phyloP scores from a whole-genome alignment of 2,888 invertebrate genomes.

The Troides helena region DNA sequence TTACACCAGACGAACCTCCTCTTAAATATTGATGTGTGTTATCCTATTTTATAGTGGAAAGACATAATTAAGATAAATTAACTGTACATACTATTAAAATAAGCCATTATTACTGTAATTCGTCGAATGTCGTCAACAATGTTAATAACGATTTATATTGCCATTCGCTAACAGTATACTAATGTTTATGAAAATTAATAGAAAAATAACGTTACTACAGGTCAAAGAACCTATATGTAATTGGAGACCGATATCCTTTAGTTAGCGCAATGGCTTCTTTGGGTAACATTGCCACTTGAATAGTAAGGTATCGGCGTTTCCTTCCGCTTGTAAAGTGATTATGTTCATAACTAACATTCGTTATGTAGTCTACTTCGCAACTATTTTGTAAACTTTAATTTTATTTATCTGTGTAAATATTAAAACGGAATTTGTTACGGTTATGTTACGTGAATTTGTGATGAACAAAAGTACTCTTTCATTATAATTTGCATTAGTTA shows the following conservation, averaged over 20 bases:
- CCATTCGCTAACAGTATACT: background rate
- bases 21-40: too few relatives aligned
- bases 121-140: background rate
- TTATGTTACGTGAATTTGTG: background rate
- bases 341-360: background rate
- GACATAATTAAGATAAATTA: background rate
- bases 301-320: constrained; percentile 1
- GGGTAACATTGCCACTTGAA: background rate
- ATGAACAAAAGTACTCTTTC: constrained; percentile 18
- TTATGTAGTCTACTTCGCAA: background rate
- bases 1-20: too few relatives aligned
- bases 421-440: constrained; percentile 2
- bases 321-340: constrained; percentile 6
- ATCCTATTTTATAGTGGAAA: background rate
- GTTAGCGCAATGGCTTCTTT: constrained; percentile 2
- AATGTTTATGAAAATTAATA: constrained; percentile 2
- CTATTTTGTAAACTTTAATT: background rate
- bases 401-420: background rate
- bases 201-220: background rate
- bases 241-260: background rate
- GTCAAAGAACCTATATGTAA: constrained; percentile 12
- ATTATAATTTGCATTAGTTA: constrained; percentile 25
- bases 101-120: background rate
- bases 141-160: background rate
- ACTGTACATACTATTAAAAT: background rate